Base-by-base conservation (phyloP, 1,140 invertebrate genomes). In the Pogonomyrmex californicus region DNA sequence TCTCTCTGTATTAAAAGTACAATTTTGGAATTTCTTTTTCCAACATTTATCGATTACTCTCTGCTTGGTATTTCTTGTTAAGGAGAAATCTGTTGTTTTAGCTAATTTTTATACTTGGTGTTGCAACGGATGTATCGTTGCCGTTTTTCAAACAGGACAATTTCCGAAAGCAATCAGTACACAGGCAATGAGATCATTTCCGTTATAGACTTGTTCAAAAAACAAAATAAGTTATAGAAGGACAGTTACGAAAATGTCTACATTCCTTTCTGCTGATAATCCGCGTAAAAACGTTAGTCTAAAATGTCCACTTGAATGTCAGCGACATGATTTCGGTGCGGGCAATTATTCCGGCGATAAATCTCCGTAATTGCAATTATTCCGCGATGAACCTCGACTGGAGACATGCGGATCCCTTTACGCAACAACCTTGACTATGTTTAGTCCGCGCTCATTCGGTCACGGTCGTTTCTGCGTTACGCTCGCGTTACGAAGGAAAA, bases 361-460 rank as follows among this genome's bases (percentile, higher is more conserved):
- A 30, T 66, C 17, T 65, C 14, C 30, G n/a, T 10, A 78, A 63
- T 56, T 41, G 63, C 77, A 30, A 81, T 68, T 81, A 81, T 81
- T 68, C 49, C 14, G 3, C 14, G n/a, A 66, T 66, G 33, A 66
- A 79, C n/a, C n/a, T 36, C 36, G 47, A 56, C 5, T 1, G n/a
- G 56, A n/a, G 41, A 83, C 71, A 2, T 17, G 36, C 17, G 12
- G 6, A n/a, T 33, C 44, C 51, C 71, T 90, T 89, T 51, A 44
- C 85, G 49, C 41, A 76, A 73, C 71, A 88, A 51, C 91, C 91
- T 92, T 92, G 91, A 75, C 86, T 90, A 82, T 89, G 88, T 92
- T 92, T 93, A 87, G n/a, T 90, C 78, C 83, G 88, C 87, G 82
- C 76, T 75, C 65, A 88, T 83, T 91, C 86, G 92, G 91, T 91